Evolutionary conservation across 2,797 vertebrate species (phyloP), one percentile per base, ranked within the genome.

Genomic region (Florisuga fusca): DNA sequence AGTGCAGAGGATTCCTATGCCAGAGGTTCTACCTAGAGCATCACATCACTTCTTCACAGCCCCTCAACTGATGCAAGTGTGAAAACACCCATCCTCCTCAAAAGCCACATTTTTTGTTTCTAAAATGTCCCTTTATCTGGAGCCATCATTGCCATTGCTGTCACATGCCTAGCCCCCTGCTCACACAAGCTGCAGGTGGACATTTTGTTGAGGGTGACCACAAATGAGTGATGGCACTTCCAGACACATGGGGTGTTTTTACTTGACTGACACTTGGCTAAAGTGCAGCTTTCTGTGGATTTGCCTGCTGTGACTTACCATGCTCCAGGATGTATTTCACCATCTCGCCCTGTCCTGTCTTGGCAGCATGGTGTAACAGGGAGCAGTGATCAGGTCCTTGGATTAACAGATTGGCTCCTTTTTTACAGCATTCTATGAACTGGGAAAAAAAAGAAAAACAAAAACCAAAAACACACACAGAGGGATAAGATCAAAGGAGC

Each of bases 301-400:
- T 72, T 58, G 26, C 46, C 34, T 48, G 3, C 55, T 38, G 54
- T 46, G 78, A 94, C 99, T 99, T 97, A 99, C 99, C 99, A 1
- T 99, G 98, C 46, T 99, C 98, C 91, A 99, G 97, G 68, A 99
- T 99, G 96, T 98, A 99, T 95, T 98, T 97, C 94, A 99, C 98
- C 45, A 99, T 97, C n/a, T 99, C 98, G 0, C 98, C 14, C 6
- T 99, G 98, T 83, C 99, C 99, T 0, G 97, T 98, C 96, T 98
- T 98, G 43, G 99, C 98, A n/a, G 99, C 99, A 4, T 98, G 95
- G 89, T 99, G 99, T 76, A 99, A 97, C 46, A 98, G 98, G 7
- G 99, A 99, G 86, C 98, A 98, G 51, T 98, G 99, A 66, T 97
- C 98, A 2, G 99, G 97, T 97, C 99, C 98, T 97, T 99, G 97